Base-by-base conservation (phyloP, 1,140 invertebrate genomes). In the Drosophila suzukii region DNA sequence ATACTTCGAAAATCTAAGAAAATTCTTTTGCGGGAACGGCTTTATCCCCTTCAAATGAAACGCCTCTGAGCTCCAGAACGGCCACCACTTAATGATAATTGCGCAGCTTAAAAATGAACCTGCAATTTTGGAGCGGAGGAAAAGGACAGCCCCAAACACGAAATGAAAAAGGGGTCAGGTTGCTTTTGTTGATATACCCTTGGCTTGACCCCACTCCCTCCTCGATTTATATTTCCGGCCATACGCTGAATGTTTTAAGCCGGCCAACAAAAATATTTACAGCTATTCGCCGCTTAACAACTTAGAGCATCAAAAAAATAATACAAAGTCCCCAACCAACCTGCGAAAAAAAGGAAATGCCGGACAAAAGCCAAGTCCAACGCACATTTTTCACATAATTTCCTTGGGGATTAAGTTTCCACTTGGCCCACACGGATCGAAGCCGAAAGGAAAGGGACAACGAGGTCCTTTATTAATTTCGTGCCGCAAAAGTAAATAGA, bases 311-410 rank as follows among this genome's bases (percentile, higher is more conserved):
- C 27, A 46, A 76, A 80, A 61, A 47, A 68, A 49, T 66, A 71
- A 71, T 49, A 54, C 50, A 57, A 78, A 60, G 41, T 32, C 49
- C 27, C 34, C 57, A 34, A 24, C 12, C 24, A 53, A 32, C 34
- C 39, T 36, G 46, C 17, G 17, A 20, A 57, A 34, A 66, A 32
- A 75, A 50, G 41, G 38, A 39, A 72, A 49, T 36, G 68, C 68
- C 68, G 47, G 47, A 73, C 56, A 73, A 76, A 75, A 76, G 73
- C 72, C 73, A 61, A 57, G 59, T 34, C 71, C 79, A 71, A 88
- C 84, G 76, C 83, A 83, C 84, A 88, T 89, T 89, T 88, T 83
- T 89, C 84, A 89, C 76, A 88, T 88, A 88, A 88, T 88, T 88
- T 88, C 83, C 83, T 88, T 77, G 50, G 83, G 83, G 83, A 89